A percentile compares a stretch with the other conserved stretches of the same genome.
phyloP scores from a whole-genome alignment of 2,797 vertebrate genomes.

The Threskiornis aethiopicus region DNA sequence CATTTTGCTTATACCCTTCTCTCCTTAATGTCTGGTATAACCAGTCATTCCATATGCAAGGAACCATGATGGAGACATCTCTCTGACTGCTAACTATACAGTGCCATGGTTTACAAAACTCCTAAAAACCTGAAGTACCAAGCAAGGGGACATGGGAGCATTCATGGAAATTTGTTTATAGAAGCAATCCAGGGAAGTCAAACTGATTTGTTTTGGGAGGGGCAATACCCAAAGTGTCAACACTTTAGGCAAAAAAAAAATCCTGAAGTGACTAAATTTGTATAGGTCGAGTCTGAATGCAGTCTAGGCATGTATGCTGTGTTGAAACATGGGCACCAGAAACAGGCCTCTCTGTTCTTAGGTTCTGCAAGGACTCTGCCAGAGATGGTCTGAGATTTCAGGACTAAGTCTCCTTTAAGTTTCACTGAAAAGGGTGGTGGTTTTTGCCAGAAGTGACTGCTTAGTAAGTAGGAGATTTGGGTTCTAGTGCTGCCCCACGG shows the following conservation, averaged over 20 bases:
- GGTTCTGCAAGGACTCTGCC: neutral
- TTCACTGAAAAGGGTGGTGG: neutral
- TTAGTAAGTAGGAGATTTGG: neutral
- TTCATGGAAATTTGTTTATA: neutral
- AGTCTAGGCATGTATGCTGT: neutral
- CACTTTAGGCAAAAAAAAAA: neutral
- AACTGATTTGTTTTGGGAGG: neutral
- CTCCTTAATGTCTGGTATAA: neutral
- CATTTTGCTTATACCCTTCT: neutral
- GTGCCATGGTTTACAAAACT: neutral
- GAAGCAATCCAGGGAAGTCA: neutral
- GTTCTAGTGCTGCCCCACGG: neutral
- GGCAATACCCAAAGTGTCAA: neutral
- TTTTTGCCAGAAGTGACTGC: neutral
- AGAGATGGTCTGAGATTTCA: neutral
- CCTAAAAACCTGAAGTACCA: neutral
- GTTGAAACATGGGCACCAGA: neutral
- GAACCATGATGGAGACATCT: neutral
- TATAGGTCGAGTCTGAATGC: neutral
- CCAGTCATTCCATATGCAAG: neutral
- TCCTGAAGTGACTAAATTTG: neutral
- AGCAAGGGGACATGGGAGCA: neutral
- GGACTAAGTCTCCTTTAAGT: neutral
- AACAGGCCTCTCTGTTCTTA: neutral
- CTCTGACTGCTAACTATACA: neutral